phyloP scores from a whole-genome alignment of 2,797 vertebrate species.

The Hylomyscus alleni region DNA sequence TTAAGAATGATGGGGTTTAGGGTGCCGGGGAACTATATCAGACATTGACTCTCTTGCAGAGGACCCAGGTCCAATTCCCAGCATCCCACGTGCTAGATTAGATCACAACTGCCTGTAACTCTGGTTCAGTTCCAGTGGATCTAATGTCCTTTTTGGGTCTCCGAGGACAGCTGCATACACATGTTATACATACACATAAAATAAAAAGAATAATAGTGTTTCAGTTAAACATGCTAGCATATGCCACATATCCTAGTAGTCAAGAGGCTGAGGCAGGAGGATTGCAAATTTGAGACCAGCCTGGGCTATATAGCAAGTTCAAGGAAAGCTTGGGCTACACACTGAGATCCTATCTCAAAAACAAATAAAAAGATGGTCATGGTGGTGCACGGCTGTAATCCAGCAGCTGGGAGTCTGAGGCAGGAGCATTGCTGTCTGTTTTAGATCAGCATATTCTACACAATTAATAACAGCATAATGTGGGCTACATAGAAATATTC shows the following conservation, averaged over 20 bases:
- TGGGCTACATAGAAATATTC: background rate
- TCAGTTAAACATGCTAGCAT: background rate
- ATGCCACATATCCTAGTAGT: background rate
- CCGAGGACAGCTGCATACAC: too few relatives aligned
- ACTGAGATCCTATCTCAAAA: background rate
- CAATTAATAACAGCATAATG: background rate
- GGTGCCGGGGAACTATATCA: background rate
- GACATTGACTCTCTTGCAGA: background rate
- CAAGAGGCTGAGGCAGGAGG: background rate
- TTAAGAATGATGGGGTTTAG: background rate
- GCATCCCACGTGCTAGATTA: background rate
- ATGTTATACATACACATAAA: background rate
- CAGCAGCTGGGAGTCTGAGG: background rate
- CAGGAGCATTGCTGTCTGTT: background rate
- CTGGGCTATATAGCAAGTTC: background rate
- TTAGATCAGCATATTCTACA: background rate
- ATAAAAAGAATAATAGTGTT: background rate
- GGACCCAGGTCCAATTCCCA: background rate
- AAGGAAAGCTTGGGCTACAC: background rate
- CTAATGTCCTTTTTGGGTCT: background rate
- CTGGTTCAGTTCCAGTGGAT: background rate
- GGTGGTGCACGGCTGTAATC: background rate
- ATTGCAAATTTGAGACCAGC: background rate
- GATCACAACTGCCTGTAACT: background rate
- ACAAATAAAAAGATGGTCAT: background rate